These are phyloP conservation scores for Suricata suricatta DNA, from an alignment of 2,113 vertebrate species.

Conservation along the genomic window DNA sequence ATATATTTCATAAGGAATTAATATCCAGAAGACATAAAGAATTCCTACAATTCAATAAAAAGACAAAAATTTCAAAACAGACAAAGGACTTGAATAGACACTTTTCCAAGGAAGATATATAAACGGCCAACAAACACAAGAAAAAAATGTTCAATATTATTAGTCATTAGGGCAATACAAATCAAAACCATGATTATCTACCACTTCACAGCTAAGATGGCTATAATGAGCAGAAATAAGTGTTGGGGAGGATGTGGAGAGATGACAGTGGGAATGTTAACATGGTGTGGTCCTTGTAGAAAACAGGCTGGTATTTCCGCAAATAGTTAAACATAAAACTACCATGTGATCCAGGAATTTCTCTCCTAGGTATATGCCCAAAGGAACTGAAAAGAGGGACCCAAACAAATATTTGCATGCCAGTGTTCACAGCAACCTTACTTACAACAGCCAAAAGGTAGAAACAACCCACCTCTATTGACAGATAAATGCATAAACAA, in stretches of 20 bases:
- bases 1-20: not conserved
- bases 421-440: not conserved
- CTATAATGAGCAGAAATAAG: not conserved
- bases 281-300: not conserved
- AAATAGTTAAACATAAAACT: not conserved
- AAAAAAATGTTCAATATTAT: not conserved
- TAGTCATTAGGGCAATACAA: not conserved
- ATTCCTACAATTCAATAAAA: not conserved
- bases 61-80: not conserved
- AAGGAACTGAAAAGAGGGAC: not conserved
- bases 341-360: not conserved
- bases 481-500: not conserved
- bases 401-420: not conserved
- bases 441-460: not conserved
- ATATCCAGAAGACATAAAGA: not conserved
- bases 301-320: not conserved
- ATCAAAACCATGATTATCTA: not conserved
- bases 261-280: not conserved
- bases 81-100: not conserved
- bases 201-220: not conserved
- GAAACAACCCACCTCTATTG: not conserved
- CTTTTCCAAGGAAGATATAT: not conserved
- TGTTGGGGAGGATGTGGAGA: not conserved
- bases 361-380: not conserved
- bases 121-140: not conserved